Percentiles rank a stretch among this genome's conserved stretches.
Conservation (phyloP, 53 echinoderm and acorn worm species). For the Temnopleurus reevesii region DNA sequence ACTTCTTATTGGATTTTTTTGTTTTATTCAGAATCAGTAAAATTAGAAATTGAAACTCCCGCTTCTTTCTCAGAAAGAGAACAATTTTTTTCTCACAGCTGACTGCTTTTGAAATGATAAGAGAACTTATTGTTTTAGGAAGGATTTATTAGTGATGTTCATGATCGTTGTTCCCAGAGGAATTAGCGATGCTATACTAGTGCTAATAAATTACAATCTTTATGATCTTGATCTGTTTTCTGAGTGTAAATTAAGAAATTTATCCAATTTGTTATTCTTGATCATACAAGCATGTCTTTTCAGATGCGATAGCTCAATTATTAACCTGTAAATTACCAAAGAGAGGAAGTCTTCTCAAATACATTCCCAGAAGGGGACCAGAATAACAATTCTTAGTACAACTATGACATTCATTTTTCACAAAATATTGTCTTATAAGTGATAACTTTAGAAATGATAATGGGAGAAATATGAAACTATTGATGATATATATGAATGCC, state of each 20-base stretch:
- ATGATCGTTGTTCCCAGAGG: background rate
- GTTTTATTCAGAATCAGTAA: too few relatives aligned
- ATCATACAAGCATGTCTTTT: constrained; percentile 22
- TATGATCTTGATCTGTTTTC: background rate
- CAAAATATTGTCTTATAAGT: background rate
- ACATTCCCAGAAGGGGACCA: background rate
- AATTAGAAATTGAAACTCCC: too few relatives aligned
- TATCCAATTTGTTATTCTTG: constrained; percentile 34
- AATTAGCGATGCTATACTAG: background rate
- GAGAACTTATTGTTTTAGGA: too few relatives aligned
- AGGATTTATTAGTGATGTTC: background rate
- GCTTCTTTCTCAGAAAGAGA: too few relatives aligned
- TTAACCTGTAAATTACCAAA: constrained; percentile 28
- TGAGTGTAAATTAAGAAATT: background rate
- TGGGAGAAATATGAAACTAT: constrained; percentile 12
- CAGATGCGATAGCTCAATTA: constrained; percentile 7
- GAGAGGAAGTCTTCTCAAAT: background rate
- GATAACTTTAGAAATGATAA: background rate
- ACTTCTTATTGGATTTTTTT: too few relatives aligned
- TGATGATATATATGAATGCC: background rate
- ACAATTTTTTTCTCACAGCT: background rate
- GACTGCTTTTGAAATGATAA: background rate
- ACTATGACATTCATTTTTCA: background rate
- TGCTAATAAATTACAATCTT: background rate
- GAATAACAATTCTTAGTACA: background rate